Conservation (phyloP, 2,888 invertebrate genomes). For the Corbicula japonica region DNA sequence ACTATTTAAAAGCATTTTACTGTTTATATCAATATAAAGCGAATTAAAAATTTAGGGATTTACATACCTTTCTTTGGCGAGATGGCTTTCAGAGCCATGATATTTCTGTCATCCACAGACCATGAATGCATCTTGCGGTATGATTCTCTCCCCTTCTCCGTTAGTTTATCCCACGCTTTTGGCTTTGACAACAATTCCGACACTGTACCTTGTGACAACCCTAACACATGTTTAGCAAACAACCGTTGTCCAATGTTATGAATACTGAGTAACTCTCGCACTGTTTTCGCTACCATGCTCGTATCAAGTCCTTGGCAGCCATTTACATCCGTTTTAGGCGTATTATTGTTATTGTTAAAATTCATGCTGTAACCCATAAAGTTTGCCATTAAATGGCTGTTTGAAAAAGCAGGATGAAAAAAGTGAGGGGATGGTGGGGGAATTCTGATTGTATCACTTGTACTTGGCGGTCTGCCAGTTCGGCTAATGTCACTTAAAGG, state of each 20-base stretch:
- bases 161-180: conserved; percentile 99
- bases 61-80: conserved; percentile 89
- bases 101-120: conserved; percentile 99
- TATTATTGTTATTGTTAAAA: conserved; percentile 45
- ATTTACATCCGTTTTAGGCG: conserved; percentile 65
- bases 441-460: conserved; percentile 56
- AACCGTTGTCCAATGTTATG: conserved; percentile 99
- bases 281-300: conserved; percentile 95
- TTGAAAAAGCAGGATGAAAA: conserved; percentile 67
- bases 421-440: conserved; percentile 69
- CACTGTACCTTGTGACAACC: conserved; percentile 97
- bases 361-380: conserved; percentile 66
- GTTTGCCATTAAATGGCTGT: conserved; percentile 70
- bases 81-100: conserved; percentile 98
- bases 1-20: no score
- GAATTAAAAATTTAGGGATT: not conserved
- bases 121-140: conserved; percentile 99
- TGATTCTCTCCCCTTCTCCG: conserved; percentile 99
- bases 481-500: conserved; percentile 56
- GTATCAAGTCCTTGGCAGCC: conserved; percentile 93
- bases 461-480: conserved; percentile 56
- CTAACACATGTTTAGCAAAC: conserved; percentile 99
- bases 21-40: no score
- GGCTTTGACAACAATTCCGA: conserved; percentile 99
- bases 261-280: conserved; percentile 96